These are phyloP conservation scores for Notiomystis cincta DNA, from an alignment of 2,113 vertebrate species.

Conservation along the genomic window DNA sequence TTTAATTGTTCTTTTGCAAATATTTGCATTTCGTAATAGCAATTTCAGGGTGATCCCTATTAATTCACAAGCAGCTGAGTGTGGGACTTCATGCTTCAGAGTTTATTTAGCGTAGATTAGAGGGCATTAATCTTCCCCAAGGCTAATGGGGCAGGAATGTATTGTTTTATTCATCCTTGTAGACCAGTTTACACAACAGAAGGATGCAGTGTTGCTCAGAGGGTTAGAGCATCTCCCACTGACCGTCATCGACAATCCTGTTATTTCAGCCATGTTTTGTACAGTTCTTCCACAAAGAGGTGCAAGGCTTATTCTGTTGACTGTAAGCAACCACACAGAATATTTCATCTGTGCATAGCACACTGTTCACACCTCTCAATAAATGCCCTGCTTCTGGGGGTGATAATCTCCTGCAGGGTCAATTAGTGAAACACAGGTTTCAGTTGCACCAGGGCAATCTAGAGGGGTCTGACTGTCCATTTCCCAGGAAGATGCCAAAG, in stretches of 20 bases:
- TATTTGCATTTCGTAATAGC: constrained; percentile 5
- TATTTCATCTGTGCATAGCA: background rate
- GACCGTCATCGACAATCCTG: background rate
- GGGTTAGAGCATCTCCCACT: background rate
- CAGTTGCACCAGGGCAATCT: background rate
- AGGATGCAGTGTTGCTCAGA: background rate
- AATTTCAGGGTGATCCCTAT: constrained; percentile 31
- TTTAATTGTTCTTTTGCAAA: constrained; percentile 24
- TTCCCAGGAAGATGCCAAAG: background rate
- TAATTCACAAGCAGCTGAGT: constrained; percentile 34
- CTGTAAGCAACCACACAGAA: background rate
- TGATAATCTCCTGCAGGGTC: background rate
- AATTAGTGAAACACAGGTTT: background rate
- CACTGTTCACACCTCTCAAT: background rate
- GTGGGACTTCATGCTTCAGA: constrained; percentile 1
- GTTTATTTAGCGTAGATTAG: constrained; percentile 31
- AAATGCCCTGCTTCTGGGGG: background rate
- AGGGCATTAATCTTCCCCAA: constrained; percentile 46
- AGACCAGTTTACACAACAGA: constrained; percentile 10
- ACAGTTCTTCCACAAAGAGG: constrained; percentile 45
- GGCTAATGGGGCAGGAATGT: constrained; percentile 29
- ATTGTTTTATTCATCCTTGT: constrained; percentile 23
- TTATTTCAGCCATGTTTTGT: background rate
- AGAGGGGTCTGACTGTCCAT: background rate
- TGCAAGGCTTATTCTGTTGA: constrained; percentile 6